Evolutionary conservation across 2,113 vertebrate species (phyloP), one percentile per base, ranked within the genome.

Genomic region (Mohoua ochrocephala): DNA sequence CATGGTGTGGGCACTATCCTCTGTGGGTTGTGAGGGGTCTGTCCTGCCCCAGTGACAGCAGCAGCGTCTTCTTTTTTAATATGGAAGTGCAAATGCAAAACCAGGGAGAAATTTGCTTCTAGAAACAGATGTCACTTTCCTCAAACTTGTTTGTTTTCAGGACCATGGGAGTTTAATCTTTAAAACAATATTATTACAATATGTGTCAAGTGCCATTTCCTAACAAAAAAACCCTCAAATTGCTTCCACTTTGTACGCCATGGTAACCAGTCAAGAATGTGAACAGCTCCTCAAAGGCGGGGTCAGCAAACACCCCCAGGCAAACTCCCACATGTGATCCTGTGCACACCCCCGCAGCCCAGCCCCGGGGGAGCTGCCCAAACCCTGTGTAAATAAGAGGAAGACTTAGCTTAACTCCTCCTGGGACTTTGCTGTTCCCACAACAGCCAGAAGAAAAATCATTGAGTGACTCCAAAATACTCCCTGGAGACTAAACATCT

Each of bases 81-180:
- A 69, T 2, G 13, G 13, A 61, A 73, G 10, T 2, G 2, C 56
- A 67, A 49, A n/a, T 80, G 57, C 39, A 69, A 83, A 88, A 85
- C n/a, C 8, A 30, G 11, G 27, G n/a, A 27, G 21, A 23, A 61
- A 52, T 87, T 87, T 93, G 44, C 71, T 73, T 86, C 63, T 39
- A 41, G 70, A 92, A 88, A 79, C 83, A 91, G 75, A 76, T 63
- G 57, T 37, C 83, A 39, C 59, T 85, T 90, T 65, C 39, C 45
- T 77, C 84, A 93, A 77, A 87, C 37, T 61, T 78, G 71, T 54
- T 94, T 90, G 52, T 79, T 94, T 85, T 39, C 87, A 87, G 59
- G 67, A 90, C 82, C 79, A 41, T 1, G 6, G 65, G 45, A 65
- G 35, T 64, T 85, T 76, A 59, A 69, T 75, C 90, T 85, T 87